A percentile compares a stretch with the other conserved stretches of the same genome.
These are phyloP conservation scores for Zalophus californianus DNA, from an alignment of 2,797 vertebrate genomes.

Conservation along the genomic window DNA sequence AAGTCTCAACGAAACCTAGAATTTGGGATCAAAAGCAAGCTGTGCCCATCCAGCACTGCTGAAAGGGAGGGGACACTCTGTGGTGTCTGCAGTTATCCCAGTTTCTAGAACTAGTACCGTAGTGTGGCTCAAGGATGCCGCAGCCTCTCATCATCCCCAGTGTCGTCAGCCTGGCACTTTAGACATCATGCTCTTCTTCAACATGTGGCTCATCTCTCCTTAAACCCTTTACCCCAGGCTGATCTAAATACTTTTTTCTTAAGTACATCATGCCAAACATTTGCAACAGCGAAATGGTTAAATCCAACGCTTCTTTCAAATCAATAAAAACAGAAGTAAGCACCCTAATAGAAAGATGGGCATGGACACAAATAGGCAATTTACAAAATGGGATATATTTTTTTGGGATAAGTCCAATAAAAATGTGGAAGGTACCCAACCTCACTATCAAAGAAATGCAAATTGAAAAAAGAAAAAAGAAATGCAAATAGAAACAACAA, in stretches of 20 bases:
- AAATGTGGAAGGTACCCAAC: not conserved
- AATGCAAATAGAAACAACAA: slow-evolving; percentile 4
- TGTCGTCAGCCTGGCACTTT: not conserved
- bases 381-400: slow-evolving; percentile 5
- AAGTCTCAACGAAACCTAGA: not conserved
- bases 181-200: not conserved
- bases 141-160: not conserved
- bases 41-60: not conserved
- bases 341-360: not conserved
- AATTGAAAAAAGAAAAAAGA: slow-evolving; percentile 35
- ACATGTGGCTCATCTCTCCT: not conserved
- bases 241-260: not conserved
- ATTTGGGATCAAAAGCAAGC: not conserved
- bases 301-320: slow-evolving; percentile 42
- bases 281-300: not conserved
- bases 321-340: slow-evolving; percentile 28
- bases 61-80: not conserved
- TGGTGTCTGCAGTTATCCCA: too few species aligned
- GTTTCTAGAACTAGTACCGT: not conserved
- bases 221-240: not conserved
- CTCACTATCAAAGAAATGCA: slow-evolving; percentile 29
- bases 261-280: not conserved
- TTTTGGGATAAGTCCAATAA: not conserved
- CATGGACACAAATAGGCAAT: not conserved
- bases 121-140: not conserved